A percentile compares a stretch with the other conserved stretches of the same genome.
Evolutionary conservation across 2,888 invertebrate species (phyloP).

Genomic region (Zhengitettix transpicula): DNA sequence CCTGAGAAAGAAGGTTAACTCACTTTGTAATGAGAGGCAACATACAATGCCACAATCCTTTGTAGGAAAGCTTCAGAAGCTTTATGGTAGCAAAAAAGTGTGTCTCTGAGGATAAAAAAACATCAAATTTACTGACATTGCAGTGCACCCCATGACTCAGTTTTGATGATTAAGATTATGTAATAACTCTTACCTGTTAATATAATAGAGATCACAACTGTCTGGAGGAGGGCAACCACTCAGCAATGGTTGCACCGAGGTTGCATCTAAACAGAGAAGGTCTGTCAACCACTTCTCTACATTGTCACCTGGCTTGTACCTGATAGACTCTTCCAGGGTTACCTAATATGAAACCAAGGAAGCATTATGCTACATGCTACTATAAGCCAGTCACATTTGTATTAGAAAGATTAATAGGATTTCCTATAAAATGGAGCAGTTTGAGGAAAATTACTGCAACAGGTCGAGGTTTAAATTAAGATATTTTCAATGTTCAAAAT

Average conservation of each 20-base stretch:
- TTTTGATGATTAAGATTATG: conserved; percentile 77
- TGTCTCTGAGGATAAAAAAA: conserved; percentile 49
- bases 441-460: too few relatives aligned
- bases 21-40: conserved; percentile 94
- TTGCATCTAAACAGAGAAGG: conserved; percentile 80
- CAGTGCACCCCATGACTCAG: neutral
- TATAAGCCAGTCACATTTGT: too few relatives aligned
- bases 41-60: conserved; percentile 80
- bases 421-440: too few relatives aligned
- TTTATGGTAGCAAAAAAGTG: conserved; percentile 90
- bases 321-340: conserved; percentile 83
- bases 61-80: conserved; percentile 87
- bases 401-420: too few relatives aligned
- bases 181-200: conserved; percentile 84
- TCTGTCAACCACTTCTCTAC: conserved; percentile 85
- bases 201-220: conserved; percentile 73
- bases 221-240: conserved; percentile 81
- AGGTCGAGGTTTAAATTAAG: too few relatives aligned
- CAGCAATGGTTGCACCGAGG: conserved; percentile 42
- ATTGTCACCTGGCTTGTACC: conserved; percentile 73
- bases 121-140: neutral
- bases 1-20: conserved; percentile 4
- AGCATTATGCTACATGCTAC: neutral
- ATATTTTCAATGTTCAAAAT: too few relatives aligned
- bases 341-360: conserved; percentile 30